Evolutionary conservation across 2,113 vertebrate genomes (phyloP).

Genomic region (Apus apus): DNA sequence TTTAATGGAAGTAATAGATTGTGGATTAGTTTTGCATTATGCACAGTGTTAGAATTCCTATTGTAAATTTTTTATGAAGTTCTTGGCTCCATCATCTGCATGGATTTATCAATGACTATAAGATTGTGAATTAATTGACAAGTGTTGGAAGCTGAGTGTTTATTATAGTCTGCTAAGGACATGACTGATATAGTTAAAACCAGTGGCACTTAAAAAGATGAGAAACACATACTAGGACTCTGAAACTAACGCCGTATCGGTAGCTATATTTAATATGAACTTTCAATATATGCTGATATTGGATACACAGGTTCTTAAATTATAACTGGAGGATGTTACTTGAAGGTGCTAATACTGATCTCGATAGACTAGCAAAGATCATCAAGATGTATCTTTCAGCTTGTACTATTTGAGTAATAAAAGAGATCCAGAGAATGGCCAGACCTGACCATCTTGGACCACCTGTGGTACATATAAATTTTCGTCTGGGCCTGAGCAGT

Average conservation of each 20-base stretch:
- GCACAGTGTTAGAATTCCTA: not conserved
- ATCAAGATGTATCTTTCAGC: not conserved
- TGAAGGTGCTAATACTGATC: not conserved
- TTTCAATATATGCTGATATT: not conserved
- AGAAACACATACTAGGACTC: not conserved
- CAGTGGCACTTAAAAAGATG: not conserved
- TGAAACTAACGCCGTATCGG: not conserved
- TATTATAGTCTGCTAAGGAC: not conserved
- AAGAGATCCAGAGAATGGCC: not conserved
- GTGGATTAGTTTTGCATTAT: not conserved
- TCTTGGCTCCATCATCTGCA: not conserved
- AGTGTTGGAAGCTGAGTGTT: not conserved
- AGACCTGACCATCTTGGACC: not conserved
- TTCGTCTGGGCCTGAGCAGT: not conserved
- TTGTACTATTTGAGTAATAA: not conserved
- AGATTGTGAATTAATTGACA: not conserved
- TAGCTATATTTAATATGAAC: not conserved
- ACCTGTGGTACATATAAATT: rapidly evolving
- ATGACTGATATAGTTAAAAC: not conserved
- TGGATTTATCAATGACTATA: not conserved
- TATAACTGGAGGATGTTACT: not conserved
- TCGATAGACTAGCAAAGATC: not conserved
- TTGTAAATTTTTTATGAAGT: constrained; percentile 1
- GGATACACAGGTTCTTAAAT: not conserved
- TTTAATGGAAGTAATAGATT: not conserved